Base-by-base conservation (phyloP, 2,113 vertebrate genomes). In the Columba livia region DNA sequence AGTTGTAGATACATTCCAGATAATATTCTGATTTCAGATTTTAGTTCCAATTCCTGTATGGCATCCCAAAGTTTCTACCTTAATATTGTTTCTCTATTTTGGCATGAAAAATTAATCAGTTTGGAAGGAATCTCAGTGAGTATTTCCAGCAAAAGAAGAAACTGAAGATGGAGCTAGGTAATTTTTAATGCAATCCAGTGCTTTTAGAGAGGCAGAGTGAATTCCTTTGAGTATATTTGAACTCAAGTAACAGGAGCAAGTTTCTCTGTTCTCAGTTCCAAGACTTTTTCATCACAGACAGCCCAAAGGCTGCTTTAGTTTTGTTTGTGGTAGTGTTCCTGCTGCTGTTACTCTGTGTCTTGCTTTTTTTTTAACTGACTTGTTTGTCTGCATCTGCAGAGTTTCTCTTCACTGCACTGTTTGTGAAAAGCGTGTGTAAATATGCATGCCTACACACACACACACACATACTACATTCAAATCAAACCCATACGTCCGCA, bases 61-160 rank as follows among this genome's bases (percentile, higher is more conserved):
- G 21, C 10, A 70, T 90, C 56, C 10, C 56, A 47, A 9, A 26
- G 73, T 80, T 88, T 88, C 54, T 82, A 18, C n/a, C 18, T 67
- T 65, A 72, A 44, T 85, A n/a, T 44, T 82, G 15, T 85, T 79
- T 89, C 73, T 71, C 32, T 12, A 28, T 56, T 93, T 93, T 79
- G 15, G 9, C 29, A 65, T 75, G 23, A 87, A 48, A 64, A 62
- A 67, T 78, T 74, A 2, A 44, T 88, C 20, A 38, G 10, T 70
- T 79, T 81, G 69, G n/a, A 54, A 81, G 61, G 65, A 69, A 42
- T 53, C 4, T 2, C 36, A 19, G 40, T 48, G 15, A 42, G 10
- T 82, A 64, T 93, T 89, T 93, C 53, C 61, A 82, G 34, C 79
- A 56, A 71, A 75, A 93, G 42, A 85, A 81, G 53, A 82, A 85